Percentiles rank a stretch among this genome's conserved stretches.
Conservation (phyloP, 1,140 invertebrate genomes). For the Plodia interpunctella region DNA sequence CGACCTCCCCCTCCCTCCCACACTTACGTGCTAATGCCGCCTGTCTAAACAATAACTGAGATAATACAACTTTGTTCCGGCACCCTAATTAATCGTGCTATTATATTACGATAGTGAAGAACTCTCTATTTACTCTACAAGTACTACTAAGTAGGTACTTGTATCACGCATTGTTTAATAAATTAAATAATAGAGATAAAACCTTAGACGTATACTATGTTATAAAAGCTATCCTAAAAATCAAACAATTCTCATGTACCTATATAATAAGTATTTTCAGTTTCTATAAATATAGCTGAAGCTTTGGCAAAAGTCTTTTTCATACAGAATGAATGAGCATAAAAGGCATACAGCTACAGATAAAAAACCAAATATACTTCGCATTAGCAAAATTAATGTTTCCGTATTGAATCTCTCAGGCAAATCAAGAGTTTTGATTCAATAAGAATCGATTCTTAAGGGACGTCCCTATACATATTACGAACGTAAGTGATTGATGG, state of each 20-base stretch:
- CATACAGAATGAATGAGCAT: background rate
- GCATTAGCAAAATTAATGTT: constrained; percentile 4
- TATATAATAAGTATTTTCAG: too few species aligned
- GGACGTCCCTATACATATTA: constrained; percentile 1
- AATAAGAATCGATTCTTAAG: constrained; percentile 6
- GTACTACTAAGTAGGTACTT: too few species aligned
- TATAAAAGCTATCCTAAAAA: too few species aligned
- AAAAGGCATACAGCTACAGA: background rate
- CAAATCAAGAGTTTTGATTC: background rate
- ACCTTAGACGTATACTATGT: too few species aligned
- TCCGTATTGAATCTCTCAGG: background rate
- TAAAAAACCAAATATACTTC: background rate
- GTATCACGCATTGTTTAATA: too few species aligned
- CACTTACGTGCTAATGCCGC: constrained; percentile 3
- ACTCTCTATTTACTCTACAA: background rate
- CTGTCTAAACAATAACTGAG: background rate
- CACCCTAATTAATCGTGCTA: background rate
- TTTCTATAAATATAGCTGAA: too few species aligned
- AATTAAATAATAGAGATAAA: too few species aligned
- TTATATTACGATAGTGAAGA: background rate
- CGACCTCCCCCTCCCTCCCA: background rate
- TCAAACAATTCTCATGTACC: too few species aligned
- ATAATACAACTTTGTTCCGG: background rate
- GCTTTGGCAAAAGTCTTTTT: too few species aligned
- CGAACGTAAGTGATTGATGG: background rate